phyloP scores from a whole-genome alignment of 1,140 invertebrate species.

The Liolophura sinensis region DNA sequence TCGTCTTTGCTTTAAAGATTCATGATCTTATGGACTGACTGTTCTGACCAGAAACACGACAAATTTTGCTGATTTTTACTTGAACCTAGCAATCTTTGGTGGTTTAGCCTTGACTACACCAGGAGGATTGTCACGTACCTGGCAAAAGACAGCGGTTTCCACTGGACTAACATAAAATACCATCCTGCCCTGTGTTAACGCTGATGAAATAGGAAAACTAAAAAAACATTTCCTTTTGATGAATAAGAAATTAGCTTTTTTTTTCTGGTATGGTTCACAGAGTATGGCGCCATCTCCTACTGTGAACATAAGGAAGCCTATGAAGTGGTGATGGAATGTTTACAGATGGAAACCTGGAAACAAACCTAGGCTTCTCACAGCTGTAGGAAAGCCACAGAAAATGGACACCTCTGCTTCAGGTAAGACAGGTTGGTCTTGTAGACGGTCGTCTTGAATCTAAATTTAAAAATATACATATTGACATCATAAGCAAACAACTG shows the following conservation, averaged over 20 bases:
- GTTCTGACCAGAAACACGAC: too few species aligned
- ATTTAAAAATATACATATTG: too few species aligned
- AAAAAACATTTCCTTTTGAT: neutral
- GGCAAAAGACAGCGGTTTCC: neutral
- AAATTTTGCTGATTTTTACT: too few species aligned
- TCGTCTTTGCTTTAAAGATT: too few species aligned
- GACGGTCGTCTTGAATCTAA: too few species aligned
- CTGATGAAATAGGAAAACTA: neutral
- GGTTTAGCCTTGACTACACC: conserved; percentile 2
- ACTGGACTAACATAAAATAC: too few species aligned
- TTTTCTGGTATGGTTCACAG: conserved; percentile 14
- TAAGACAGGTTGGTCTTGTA: too few species aligned
- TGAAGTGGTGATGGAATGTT: conserved; percentile 51
- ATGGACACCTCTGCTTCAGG: too few species aligned
- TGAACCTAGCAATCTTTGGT: too few species aligned
- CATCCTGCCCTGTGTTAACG: too few species aligned
- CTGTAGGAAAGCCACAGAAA: neutral
- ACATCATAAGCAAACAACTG: too few species aligned
- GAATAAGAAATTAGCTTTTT: neutral
- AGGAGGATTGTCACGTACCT: neutral
- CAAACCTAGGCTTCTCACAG: neutral
- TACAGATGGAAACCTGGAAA: conserved; percentile 13
- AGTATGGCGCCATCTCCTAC: conserved; percentile 54
- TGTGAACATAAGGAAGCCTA: conserved; percentile 57
- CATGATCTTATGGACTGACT: too few species aligned